phyloP scores from a whole-genome alignment of 2,888 invertebrate species.

The Gari tellinella region DNA sequence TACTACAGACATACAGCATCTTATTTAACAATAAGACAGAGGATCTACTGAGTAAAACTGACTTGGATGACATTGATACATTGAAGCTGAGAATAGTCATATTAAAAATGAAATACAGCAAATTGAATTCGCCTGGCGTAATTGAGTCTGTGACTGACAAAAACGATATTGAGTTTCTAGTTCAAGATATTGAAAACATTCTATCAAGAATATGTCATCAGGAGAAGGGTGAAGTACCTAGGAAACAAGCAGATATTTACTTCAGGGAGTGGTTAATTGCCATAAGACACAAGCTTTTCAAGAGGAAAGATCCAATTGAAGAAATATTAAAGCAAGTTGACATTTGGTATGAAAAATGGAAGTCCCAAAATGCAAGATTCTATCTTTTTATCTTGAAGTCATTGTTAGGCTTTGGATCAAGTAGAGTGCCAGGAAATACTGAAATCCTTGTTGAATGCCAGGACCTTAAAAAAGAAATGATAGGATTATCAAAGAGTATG shows the following conservation, averaged over 20 bases:
- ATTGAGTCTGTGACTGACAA: conserved; percentile 11
- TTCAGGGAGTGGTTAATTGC: conserved; percentile 59
- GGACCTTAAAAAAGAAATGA: conserved; percentile 41
- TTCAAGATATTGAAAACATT: conserved; percentile 24
- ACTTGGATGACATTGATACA: conserved; percentile 1
- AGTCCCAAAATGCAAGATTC: conserved; percentile 48
- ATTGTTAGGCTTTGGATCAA: conserved; percentile 55
- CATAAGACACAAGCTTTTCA: conserved; percentile 36
- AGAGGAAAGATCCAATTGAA: conserved; percentile 22
- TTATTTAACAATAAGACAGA: conserved; percentile 16
- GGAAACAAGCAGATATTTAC: conserved; percentile 38
- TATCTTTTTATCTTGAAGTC: conserved; percentile 57
- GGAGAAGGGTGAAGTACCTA: not conserved
- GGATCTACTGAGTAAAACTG: too few relatives aligned
- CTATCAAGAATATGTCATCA: not conserved
- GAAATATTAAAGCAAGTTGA: conserved; percentile 42
- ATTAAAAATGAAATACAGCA: conserved; percentile 29
- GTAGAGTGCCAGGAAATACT: conserved; percentile 7
- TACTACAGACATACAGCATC: conserved; percentile 7
- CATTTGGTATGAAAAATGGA: conserved; percentile 43
- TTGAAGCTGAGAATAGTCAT: conserved; percentile 28
- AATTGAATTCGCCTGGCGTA: conserved; percentile 2
- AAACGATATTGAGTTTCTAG: conserved; percentile 20
- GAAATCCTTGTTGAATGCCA: conserved; percentile 43
- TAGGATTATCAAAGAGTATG: conserved; percentile 34